Conservation (phyloP, 2,797 vertebrate genomes). For the Scomberomorus guttatus region DNA sequence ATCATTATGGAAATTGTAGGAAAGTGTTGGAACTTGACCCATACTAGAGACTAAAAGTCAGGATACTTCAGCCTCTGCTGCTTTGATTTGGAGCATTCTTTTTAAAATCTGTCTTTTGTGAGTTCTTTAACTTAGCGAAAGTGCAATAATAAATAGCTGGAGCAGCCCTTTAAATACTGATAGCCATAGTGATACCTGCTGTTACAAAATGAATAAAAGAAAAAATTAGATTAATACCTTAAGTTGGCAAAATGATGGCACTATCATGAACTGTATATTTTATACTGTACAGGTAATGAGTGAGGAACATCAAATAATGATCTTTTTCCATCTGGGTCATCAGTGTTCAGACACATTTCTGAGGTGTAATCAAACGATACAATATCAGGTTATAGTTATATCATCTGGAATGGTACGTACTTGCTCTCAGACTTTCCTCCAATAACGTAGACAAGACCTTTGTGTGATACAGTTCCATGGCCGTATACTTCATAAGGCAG, state of each 20-base stretch:
- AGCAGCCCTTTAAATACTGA: not conserved
- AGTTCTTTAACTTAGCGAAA: not conserved
- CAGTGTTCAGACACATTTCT: not conserved
- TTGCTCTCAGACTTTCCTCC: slow-evolving; percentile 95
- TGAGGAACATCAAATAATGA: not conserved
- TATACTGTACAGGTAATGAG: not conserved
- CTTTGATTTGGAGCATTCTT: not conserved
- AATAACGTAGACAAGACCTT: slow-evolving; percentile 91
- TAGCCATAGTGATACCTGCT: not conserved
- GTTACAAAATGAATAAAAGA: not conserved
- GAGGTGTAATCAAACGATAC: not conserved
- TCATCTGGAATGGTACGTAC: slow-evolving; percentile 77
- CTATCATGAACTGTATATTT: not conserved
- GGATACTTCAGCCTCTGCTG: not conserved
- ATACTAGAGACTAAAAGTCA: no score
- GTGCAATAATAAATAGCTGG: not conserved
- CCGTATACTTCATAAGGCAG: slow-evolving; percentile 93
- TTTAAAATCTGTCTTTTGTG: not conserved
- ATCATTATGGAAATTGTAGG: no score
- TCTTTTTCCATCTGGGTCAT: not conserved
- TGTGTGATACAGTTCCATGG: slow-evolving; percentile 91
- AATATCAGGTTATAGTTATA: not conserved
- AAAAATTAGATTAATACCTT: not conserved
- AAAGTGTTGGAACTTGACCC: no score
- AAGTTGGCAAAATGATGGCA: not conserved